Conservation (phyloP, 2,797 vertebrate species). For the Fistularia tabacaria region DNA sequence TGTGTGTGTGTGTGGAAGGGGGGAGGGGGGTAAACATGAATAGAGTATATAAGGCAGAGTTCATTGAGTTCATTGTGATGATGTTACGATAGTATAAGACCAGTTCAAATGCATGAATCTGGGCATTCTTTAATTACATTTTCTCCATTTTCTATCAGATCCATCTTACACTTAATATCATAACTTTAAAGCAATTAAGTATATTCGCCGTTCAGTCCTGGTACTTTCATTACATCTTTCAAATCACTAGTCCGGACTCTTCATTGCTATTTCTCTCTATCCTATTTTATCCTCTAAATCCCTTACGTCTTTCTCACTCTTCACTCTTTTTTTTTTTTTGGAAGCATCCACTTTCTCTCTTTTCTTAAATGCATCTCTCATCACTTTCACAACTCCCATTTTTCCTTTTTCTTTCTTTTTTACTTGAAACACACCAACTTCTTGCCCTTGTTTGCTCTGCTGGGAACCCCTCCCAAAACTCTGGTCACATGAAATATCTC, state of each 20-base stretch:
- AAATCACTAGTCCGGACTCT: conserved; percentile 5
- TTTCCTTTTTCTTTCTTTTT: conserved; percentile 2
- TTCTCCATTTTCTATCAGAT: too few species aligned
- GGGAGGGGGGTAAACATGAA: too few species aligned
- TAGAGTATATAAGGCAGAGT: too few species aligned
- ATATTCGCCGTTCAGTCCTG: conserved; percentile 21
- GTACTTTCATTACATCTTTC: too few species aligned
- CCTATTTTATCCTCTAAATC: conserved; percentile 1
- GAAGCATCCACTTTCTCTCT: conserved; percentile 18
- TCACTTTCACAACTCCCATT: conserved; percentile 17
- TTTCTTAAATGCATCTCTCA: conserved; percentile 22
- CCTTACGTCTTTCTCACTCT: background rate
- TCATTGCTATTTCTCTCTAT: conserved; percentile 19
- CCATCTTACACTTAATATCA: background rate
- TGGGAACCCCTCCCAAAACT: too few species aligned
- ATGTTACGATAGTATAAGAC: too few species aligned
- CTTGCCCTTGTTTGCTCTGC: background rate
- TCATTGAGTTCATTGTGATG: too few species aligned
- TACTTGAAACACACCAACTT: conserved; percentile 14
- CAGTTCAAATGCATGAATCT: too few species aligned
- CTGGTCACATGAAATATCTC: too few species aligned
- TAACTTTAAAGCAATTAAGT: conserved; percentile 23
- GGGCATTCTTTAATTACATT: too few species aligned
- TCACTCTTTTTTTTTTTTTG: conserved; percentile 16
- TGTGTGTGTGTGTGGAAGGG: too few species aligned